phyloP scores from a whole-genome alignment of 2,797 vertebrate species.

The Eulemur coronatus region DNA sequence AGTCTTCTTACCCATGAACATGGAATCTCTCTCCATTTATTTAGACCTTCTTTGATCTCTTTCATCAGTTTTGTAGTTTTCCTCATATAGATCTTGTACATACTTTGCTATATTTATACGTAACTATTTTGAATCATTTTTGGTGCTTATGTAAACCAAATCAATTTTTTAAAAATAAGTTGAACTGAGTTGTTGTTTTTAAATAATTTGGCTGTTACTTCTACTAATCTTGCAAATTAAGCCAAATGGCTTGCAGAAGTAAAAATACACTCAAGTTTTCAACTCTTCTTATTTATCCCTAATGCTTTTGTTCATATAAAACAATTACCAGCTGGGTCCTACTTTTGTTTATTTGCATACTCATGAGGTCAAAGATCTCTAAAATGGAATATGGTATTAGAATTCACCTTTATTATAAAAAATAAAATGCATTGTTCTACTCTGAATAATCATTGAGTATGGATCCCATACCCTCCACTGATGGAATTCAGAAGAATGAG shows the following conservation, averaged over 20 bases:
- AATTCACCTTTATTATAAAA: slow-evolving; percentile 18
- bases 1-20: not conserved
- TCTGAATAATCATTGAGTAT: not conserved
- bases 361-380: not conserved
- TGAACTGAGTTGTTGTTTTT: not conserved
- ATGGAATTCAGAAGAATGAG: not conserved
- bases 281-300: not conserved
- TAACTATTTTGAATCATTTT: not conserved
- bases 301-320: not conserved
- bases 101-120: not conserved
- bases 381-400: not conserved
- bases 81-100: not conserved
- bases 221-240: slow-evolving; percentile 2
- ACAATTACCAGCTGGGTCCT: not conserved
- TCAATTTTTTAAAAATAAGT: not conserved
- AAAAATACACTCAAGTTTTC: not conserved
- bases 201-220: not conserved
- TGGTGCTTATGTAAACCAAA: not conserved
- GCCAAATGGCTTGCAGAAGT: not conserved
- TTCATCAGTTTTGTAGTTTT: slow-evolving; percentile 18
- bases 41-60: not conserved
- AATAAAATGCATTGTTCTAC: not conserved
- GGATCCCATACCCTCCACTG: not conserved
- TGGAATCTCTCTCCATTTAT: not conserved
- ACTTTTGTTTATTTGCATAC: not conserved